These are phyloP conservation scores for Ruditapes philippinarum DNA, from an alignment of 1,140 invertebrate species.

Conservation along the genomic window DNA sequence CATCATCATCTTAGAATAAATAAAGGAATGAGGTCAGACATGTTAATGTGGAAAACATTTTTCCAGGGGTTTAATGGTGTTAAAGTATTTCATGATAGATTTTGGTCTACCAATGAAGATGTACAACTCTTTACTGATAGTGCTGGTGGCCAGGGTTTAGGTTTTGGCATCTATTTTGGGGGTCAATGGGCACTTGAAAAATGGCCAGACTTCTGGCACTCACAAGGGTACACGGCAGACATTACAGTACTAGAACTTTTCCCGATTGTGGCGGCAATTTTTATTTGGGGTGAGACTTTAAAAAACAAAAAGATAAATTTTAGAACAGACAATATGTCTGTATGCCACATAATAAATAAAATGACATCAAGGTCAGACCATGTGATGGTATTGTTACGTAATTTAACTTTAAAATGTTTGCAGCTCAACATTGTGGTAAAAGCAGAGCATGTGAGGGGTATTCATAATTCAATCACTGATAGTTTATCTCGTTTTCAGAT, in stretches of 20 bases:
- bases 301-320: conserved; percentile 56
- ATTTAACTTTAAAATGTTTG: conserved; percentile 14
- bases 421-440: conserved; percentile 61
- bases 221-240: conserved; percentile 12
- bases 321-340: conserved; percentile 55
- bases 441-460: conserved; percentile 48
- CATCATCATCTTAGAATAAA: not conserved
- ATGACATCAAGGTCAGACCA: conserved; percentile 29
- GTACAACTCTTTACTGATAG: conserved; percentile 43
- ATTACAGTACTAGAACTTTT: conserved; percentile 67
- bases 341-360: conserved; percentile 49
- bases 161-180: conserved; percentile 53
- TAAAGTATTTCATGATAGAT: conserved; percentile 22
- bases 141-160: conserved; percentile 10
- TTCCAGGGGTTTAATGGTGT: not conserved
- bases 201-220: conserved; percentile 60
- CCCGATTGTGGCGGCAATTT: too few species aligned
- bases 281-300: conserved; percentile 27
- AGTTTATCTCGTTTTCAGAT: conserved; percentile 65
- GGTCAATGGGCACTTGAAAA: conserved; percentile 40
- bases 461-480: conserved; percentile 49
- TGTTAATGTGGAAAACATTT: not conserved
- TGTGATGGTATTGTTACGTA: conserved; percentile 45
- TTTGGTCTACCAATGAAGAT: conserved; percentile 40
- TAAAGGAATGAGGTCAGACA: not conserved